These are phyloP conservation scores for Oryzias woworae DNA, from an alignment of 2,113 vertebrate species.

Conservation along the genomic window DNA sequence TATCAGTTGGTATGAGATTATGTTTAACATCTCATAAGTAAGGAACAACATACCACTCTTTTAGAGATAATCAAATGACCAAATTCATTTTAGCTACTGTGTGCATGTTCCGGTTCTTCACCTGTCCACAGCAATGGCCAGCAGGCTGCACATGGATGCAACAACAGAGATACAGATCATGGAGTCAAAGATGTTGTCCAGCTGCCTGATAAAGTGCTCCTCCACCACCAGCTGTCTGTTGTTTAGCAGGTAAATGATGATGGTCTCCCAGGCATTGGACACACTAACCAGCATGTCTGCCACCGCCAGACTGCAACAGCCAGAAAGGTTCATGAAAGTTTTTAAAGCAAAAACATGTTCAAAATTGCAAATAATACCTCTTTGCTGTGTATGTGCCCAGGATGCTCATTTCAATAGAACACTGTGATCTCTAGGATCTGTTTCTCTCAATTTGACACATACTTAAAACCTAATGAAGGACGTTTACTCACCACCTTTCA, in stretches of 20 bases:
- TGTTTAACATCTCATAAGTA: no score
- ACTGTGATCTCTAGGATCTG: no score
- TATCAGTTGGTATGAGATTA: no score
- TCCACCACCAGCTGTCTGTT: slow-evolving; percentile 87
- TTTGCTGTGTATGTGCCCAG: background rate
- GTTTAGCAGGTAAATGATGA: slow-evolving; percentile 90
- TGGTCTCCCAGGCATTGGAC: slow-evolving; percentile 94
- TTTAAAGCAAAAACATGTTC: background rate
- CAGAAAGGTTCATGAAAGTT: background rate
- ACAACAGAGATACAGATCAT: slow-evolving; percentile 97
- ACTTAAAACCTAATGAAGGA: no score
- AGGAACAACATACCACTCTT: no score
- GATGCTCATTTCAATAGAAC: background rate
- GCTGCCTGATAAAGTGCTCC: slow-evolving; percentile 87
- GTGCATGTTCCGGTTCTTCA: slow-evolving; percentile 10
- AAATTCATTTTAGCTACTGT: no score
- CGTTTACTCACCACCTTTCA: no score
- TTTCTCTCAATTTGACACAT: no score
- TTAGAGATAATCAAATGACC: no score
- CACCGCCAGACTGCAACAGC: slow-evolving; percentile 83
- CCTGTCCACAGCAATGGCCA: slow-evolving; percentile 94
- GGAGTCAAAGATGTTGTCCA: slow-evolving; percentile 95
- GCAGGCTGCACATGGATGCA: slow-evolving; percentile 94
- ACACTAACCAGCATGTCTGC: slow-evolving; percentile 95
- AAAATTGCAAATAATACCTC: background rate